Evolutionary conservation across 2,888 invertebrate species (phyloP).

Genomic region (Cephus pulcher): DNA sequence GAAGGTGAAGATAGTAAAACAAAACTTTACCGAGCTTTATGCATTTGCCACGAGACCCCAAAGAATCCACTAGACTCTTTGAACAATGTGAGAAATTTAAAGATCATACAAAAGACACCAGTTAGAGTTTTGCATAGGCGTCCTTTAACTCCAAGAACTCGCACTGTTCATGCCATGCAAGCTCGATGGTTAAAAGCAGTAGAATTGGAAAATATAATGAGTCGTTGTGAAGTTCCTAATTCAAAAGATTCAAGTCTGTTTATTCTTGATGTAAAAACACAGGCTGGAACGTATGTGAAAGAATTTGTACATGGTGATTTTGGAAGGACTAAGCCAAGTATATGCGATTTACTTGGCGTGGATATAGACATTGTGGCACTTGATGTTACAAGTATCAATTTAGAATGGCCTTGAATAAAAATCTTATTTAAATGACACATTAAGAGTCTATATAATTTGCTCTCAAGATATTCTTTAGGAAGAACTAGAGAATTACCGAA

Average conservation of each 20-base stretch:
- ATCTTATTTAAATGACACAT: not conserved
- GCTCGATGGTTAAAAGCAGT: constrained; percentile 63
- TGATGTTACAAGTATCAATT: constrained; percentile 84
- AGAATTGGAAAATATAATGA: constrained; percentile 37
- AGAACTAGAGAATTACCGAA: not conserved
- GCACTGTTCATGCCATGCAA: constrained; percentile 75
- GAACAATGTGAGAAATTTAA: constrained; percentile 69
- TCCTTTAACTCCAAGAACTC: constrained; percentile 77
- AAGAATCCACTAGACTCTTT: constrained; percentile 70
- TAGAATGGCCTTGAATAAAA: constrained; percentile 76
- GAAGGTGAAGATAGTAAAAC: constrained; percentile 89
- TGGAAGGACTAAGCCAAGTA: constrained; percentile 84
- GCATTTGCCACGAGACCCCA: constrained; percentile 69
- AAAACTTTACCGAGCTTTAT: constrained; percentile 89
- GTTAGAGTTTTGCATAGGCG: constrained; percentile 90
- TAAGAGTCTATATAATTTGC: not conserved
- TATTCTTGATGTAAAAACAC: constrained; percentile 78
- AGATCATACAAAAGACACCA: constrained; percentile 86
- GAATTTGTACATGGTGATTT: constrained; percentile 98
- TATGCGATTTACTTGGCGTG: constrained; percentile 76
- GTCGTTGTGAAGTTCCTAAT: constrained; percentile 15
- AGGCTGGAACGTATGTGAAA: constrained; percentile 97
- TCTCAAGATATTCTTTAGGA: not conserved
- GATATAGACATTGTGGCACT: constrained; percentile 90
- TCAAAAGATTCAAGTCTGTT: constrained; percentile 68